A percentile compares a stretch with the other conserved stretches of the same genome.
These are phyloP conservation scores for Girardinichthys multiradiatus DNA, from an alignment of 2,113 vertebrate genomes.

Conservation along the genomic window DNA sequence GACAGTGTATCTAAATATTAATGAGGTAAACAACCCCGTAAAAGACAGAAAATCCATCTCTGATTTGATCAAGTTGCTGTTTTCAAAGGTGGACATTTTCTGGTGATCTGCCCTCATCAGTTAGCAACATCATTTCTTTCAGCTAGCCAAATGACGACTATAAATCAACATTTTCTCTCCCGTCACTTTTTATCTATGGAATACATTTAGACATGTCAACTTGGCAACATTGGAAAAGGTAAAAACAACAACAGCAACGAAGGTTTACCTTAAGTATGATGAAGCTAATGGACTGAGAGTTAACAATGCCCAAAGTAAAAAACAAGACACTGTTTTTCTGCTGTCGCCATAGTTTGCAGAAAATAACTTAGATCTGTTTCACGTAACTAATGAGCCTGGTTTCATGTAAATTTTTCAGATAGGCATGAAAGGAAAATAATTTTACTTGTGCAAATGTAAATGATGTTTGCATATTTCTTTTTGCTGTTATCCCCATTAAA, in stretches of 20 bases:
- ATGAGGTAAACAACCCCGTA: not conserved
- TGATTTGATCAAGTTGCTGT: not conserved
- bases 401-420: not conserved
- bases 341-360: not conserved
- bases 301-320: not conserved
- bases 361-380: not conserved
- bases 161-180: not conserved
- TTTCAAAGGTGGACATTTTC: not conserved
- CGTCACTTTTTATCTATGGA: not conserved
- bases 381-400: not conserved
- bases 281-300: not conserved
- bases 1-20: not conserved
- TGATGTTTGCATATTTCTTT: constrained; percentile 1
- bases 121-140: not conserved
- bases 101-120: not conserved
- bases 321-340: not conserved
- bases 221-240: not conserved
- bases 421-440: constrained; percentile 2
- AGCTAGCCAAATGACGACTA: not conserved
- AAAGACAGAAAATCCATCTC: not conserved
- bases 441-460: not conserved
- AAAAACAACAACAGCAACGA: not conserved
- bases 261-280: not conserved
- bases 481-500: too few species aligned
- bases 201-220: not conserved